Conservation (phyloP, 1,140 invertebrate genomes). For the Trichonephila clavata region DNA sequence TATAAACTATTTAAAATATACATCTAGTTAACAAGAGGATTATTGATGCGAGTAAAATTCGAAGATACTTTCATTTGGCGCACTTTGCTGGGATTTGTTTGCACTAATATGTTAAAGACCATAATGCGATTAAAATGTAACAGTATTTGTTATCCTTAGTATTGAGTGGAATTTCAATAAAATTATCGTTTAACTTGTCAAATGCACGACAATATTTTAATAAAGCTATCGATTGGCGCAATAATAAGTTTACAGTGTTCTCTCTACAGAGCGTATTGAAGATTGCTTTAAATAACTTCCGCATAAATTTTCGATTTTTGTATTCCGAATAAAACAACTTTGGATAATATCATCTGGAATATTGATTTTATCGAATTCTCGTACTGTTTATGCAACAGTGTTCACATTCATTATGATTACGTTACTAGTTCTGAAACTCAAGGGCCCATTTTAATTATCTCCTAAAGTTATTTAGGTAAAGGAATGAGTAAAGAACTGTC, state of each 20-base stretch:
- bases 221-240: neutral
- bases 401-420: no score
- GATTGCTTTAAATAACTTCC: neutral
- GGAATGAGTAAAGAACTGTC: no score
- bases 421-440: no score
- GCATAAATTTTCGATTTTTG: neutral
- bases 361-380: neutral
- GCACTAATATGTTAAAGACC: neutral
- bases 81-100: neutral
- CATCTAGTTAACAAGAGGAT: neutral
- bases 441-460: no score
- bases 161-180: neutral
- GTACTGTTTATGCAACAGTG: neutral
- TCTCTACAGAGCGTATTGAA: neutral
- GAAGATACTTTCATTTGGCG: neutral
- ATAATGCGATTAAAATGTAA: neutral
- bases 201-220: conserved; percentile 15
- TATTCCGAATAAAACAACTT: neutral
- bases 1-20: no score
- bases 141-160: neutral
- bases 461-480: no score
- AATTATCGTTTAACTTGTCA: conserved; percentile 32
- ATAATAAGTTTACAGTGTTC: neutral
- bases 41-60: neutral
- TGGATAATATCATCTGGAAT: neutral